phyloP scores from a whole-genome alignment of 2,113 vertebrate species.

The Brachypteracias leptosomus region DNA sequence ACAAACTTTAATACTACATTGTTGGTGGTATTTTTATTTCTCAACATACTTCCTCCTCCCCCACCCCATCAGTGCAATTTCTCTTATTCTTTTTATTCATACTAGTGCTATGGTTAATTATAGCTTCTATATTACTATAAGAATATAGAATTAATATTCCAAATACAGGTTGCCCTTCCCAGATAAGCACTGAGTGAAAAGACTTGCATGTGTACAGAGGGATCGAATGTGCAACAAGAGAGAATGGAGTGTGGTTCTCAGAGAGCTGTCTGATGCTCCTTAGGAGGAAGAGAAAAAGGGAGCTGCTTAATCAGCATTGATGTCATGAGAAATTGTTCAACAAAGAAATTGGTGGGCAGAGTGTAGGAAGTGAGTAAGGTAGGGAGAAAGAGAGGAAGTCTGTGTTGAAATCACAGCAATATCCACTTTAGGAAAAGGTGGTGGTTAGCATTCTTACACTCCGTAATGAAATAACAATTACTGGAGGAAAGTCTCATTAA shows the following conservation, averaged over 20 bases:
- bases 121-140: not conserved
- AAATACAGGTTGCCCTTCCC: not conserved
- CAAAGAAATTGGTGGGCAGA: not conserved
- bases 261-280: not conserved
- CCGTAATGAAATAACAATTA: not conserved
- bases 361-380: not conserved
- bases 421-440: not conserved
- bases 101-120: not conserved
- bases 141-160: not conserved
- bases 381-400: not conserved
- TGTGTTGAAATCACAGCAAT: not conserved
- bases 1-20: not conserved
- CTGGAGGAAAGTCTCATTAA: not conserved
- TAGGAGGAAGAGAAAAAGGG: not conserved
- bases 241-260: not conserved
- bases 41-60: not conserved
- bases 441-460: not conserved
- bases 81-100: not conserved
- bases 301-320: not conserved
- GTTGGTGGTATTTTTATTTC: not conserved
- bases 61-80: not conserved
- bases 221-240: rapidly evolving
- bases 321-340: not conserved
- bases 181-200: not conserved
- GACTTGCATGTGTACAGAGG: not conserved